phyloP scores from a whole-genome alignment of 2,888 invertebrate species.

The Tipula lateralis region DNA sequence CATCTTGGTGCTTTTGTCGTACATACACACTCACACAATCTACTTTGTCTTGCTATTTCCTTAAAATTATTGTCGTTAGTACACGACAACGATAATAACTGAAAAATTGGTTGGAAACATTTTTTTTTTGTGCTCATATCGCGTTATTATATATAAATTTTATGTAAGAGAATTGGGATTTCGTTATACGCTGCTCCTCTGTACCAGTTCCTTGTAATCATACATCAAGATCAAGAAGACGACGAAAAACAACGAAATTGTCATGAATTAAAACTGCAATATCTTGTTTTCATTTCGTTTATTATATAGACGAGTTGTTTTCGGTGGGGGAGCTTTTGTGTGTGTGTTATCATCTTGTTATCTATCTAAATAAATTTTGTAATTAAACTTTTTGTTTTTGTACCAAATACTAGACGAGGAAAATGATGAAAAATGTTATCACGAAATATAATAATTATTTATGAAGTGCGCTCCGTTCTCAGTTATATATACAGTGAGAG shows the following conservation, averaged over 20 bases:
- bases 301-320: neutral
- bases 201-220: neutral
- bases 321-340: neutral
- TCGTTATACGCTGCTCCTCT: neutral
- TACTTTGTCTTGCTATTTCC: neutral
- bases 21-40: neutral
- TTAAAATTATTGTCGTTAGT: neutral
- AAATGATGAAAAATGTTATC: slow-evolving; percentile 24
- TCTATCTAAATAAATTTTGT: slow-evolving; percentile 19
- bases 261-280: neutral
- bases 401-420: neutral
- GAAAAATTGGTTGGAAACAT: neutral
- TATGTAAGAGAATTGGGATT: neutral
- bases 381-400: neutral
- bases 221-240: neutral
- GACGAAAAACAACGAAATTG: neutral
- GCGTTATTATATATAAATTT: neutral
- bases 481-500: too few species aligned
- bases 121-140: neutral
- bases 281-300: neutral
- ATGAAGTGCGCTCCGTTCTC: neutral
- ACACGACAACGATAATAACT: neutral
- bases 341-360: neutral
- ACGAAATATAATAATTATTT: slow-evolving; percentile 3
- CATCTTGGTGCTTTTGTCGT: neutral